Percentiles rank a stretch among this genome's conserved stretches.
Evolutionary conservation across 1,140 invertebrate genomes (phyloP).

Genomic region (Magallana ariakensis): DNA sequence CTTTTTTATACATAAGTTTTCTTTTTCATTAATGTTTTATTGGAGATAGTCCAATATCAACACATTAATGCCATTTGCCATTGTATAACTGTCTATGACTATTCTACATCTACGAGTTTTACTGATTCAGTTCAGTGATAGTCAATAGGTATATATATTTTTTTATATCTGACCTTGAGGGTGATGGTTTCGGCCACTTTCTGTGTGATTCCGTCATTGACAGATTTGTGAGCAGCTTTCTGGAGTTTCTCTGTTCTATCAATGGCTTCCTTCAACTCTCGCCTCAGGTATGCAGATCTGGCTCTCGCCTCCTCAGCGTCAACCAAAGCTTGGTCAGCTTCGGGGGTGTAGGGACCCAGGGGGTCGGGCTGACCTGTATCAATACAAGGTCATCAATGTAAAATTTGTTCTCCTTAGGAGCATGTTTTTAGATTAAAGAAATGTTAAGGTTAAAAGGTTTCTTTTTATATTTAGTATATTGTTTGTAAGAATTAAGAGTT

Average conservation of each 20-base stretch:
- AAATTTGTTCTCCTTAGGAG: neutral
- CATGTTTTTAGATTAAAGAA: neutral
- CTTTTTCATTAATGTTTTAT: too few relatives aligned
- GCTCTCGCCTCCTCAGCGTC: slow-evolving; percentile 73
- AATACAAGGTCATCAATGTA: neutral
- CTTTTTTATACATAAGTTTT: too few relatives aligned
- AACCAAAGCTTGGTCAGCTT: slow-evolving; percentile 73
- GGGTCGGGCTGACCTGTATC: slow-evolving; percentile 67
- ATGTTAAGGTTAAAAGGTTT: neutral
- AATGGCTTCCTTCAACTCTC: slow-evolving; percentile 71
- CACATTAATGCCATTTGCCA: too few relatives aligned
- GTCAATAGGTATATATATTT: neutral
- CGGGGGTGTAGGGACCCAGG: slow-evolving; percentile 77
- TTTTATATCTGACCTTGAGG: slow-evolving; percentile 72
- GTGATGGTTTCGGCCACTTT: slow-evolving; percentile 77
- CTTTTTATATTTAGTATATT: neutral
- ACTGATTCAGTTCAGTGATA: neutral
- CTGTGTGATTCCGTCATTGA: slow-evolving; percentile 77
- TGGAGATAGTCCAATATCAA: too few relatives aligned
- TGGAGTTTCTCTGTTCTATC: slow-evolving; percentile 74
- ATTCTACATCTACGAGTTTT: neutral
- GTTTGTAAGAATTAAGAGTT: too few relatives aligned
- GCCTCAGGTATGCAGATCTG: slow-evolving; percentile 70
- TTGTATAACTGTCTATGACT: too few relatives aligned
- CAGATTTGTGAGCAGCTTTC: slow-evolving; percentile 76